Conservation (phyloP, 2,113 vertebrate species). For the Pelusios castaneus region DNA sequence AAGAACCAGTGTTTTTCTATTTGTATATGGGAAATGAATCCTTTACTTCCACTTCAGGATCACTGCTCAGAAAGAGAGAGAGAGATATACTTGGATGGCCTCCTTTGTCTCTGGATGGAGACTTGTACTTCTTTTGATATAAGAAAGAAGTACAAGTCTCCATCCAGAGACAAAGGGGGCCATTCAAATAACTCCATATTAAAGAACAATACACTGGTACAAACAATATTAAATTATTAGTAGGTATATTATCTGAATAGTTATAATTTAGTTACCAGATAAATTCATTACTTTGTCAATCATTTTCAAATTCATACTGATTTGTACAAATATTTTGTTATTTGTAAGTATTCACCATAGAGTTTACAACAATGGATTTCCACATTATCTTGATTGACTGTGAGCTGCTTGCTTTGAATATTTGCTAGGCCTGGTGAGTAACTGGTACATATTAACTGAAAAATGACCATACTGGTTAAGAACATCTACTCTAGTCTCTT, state of each 20-base stretch:
- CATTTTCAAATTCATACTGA: accelerated
- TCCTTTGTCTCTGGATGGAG: no score
- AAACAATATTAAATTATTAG: background rate
- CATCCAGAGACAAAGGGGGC: no score
- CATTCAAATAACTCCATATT: background rate
- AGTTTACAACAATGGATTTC: background rate
- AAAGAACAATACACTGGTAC: background rate
- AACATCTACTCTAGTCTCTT: no score
- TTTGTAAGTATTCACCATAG: background rate
- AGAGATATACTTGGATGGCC: no score
- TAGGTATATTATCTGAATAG: background rate
- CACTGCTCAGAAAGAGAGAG: background rate
- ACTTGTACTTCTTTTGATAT: no score
- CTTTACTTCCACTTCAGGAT: no score
- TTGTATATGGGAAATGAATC: background rate
- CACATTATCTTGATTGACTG: background rate
- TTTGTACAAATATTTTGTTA: background rate
- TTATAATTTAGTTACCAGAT: background rate
- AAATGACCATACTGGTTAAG: no score
- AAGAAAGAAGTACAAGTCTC: no score
- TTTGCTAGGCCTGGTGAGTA: no score
- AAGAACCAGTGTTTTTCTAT: background rate
- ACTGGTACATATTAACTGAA: no score
- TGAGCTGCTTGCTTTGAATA: background rate
- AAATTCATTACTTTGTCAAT: background rate